A percentile compares a stretch with the other conserved stretches of the same genome.
phyloP scores from a whole-genome alignment of 2,797 vertebrate species.

The Tiaroga cobitis region DNA sequence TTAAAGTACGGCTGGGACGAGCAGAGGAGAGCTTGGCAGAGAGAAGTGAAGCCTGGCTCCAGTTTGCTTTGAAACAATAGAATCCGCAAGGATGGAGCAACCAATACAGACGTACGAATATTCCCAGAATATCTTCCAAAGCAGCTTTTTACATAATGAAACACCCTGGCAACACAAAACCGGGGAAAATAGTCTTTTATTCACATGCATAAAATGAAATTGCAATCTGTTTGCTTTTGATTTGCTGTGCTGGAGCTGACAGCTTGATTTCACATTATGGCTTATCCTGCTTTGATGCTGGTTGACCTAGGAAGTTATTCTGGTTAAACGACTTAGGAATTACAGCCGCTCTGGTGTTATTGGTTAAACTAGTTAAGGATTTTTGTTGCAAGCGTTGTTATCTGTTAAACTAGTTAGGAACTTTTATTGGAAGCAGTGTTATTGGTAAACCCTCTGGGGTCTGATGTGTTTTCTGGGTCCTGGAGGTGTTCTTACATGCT shows the following conservation, averaged over 20 bases:
- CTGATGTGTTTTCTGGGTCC: too few relatives aligned
- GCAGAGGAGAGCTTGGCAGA: slow-evolving; percentile 29
- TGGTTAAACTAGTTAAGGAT: accelerated
- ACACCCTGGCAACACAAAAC: slow-evolving; percentile 1
- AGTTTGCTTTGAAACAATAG: slow-evolving; percentile 41
- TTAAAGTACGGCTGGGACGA: slow-evolving; percentile 10
- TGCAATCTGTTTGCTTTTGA: slow-evolving; percentile 1
- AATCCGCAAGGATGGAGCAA: slow-evolving; percentile 2
- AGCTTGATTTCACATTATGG: neutral
- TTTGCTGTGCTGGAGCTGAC: neutral
- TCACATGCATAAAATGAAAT: slow-evolving; percentile 27
- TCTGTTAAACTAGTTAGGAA: neutral
- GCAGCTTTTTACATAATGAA: slow-evolving; percentile 28
- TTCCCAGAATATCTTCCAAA: slow-evolving; percentile 32
- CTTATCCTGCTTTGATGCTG: neutral
- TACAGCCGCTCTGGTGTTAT: neutral
- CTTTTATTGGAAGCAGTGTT: accelerated
- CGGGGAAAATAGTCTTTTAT: neutral
- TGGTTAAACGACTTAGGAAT: neutral
- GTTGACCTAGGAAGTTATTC: neutral
- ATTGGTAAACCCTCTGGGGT: too few relatives aligned
- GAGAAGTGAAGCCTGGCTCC: slow-evolving; percentile 4
- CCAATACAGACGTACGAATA: neutral
- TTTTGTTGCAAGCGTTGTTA: accelerated
- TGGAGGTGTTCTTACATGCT: too few relatives aligned